Evolutionary conservation across 1,140 invertebrate species (phyloP), one percentile per base, ranked within the genome.

Genomic region (Anoplophora glabripennis): DNA sequence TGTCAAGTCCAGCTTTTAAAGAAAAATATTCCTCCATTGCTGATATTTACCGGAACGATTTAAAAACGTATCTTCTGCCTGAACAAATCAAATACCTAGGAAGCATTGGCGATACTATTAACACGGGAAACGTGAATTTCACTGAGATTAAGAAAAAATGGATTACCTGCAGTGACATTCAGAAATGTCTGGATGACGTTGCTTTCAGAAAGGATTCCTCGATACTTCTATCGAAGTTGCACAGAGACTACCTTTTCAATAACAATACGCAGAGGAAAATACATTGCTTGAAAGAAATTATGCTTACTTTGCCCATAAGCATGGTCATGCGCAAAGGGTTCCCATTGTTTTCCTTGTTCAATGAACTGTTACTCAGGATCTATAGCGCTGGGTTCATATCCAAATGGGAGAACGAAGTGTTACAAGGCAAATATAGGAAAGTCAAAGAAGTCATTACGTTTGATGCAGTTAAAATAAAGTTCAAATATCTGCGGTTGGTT

Each of bases 351-450:
- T n/a, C 12, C 8, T 14, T 10, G 17, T 11, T 44, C 12, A 44
- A 44, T 10, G 10, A 14, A 9, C 8, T 44, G 17, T 44, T 44
- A 44, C 8, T n/a, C 12, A 2, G 8, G 12, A 44, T 44, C 1
- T 14, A 14, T 14, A 44, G 41, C 7, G 12, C 9, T 44, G 41
- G 41, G 9, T 44, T 44, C 12, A 44, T 44, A 14, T 8, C 41
- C 7, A 44, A 44, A 44, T 44, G 41, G 41, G 41, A 44, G 17
- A 15, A 2, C 17, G 46, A 48, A n/a, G n/a, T n/a, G n/a, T n/a
- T n/a, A n/a, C n/a, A n/a, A n/a, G n/a, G n/a, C n/a, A n/a, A n/a
- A n/a, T n/a, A n/a, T n/a, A n/a, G n/a, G n/a, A n/a, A n/a, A n/a
- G n/a, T n/a, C n/a, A n/a, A n/a, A n/a, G n/a, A n/a, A n/a, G n/a